Base-by-base conservation (phyloP, 2,113 vertebrate species). In the Saccopteryx bilineata region DNA sequence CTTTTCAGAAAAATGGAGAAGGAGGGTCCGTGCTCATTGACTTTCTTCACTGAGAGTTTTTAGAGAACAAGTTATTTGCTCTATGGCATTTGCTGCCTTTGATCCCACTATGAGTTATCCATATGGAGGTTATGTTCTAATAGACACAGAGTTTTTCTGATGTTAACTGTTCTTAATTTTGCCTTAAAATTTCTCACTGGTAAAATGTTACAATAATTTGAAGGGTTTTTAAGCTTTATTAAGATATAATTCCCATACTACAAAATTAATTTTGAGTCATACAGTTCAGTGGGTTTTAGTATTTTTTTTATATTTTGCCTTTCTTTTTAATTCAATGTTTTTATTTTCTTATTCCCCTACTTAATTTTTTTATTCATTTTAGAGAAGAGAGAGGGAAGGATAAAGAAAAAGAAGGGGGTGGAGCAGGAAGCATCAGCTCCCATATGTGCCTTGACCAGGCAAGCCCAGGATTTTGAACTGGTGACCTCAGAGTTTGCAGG, bases 81-180 rank as follows among this genome's bases (percentile, higher is more conserved):
- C 39, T 90, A 18, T 86, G 72, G 13, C 4, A 81, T 71, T 31
- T 74, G 39, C 91, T 87, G 15, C 56, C 33, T 71, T 95, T 39
- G 9, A 48, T 90, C 28, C 81, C 69, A 87, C 26, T 65, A 54
- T 39, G n/a, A 60, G 48, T 81, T 46, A 85, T 89, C 46, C 7
- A 86, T 80, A 56, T 84, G 50, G 33, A 92, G 74, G 61, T 33
- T 95, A 46, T 91, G 23, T 85, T 96, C 46, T 39, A 92, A 1
- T 65, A 83, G 56, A 78, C 50, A 81, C 5, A 54, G 52, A 95
- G 68, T 46, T 93, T 90, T 92, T 90, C 46, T 87, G 4, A 84
- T 96, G 69, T 28, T 91, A 19, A 17, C 48, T 93, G 26, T 68
- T 97, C 87, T 80, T 79, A 33, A 74, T 24, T 71, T 76, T 86